phyloP scores from a whole-genome alignment of 2,888 invertebrate genomes.

The Ectemnius cavifrons region DNA sequence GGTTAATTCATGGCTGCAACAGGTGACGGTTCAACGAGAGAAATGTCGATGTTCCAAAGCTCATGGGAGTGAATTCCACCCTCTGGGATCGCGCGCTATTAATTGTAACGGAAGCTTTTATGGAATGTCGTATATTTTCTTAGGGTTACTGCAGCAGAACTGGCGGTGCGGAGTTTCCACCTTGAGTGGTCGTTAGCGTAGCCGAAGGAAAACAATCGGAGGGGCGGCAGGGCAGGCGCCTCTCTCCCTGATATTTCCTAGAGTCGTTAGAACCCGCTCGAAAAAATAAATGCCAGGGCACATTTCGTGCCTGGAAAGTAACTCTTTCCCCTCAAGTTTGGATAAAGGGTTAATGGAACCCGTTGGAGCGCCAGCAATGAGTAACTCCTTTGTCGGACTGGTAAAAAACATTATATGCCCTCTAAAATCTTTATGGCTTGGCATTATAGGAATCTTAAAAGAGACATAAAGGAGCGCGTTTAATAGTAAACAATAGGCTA shows the following conservation, averaged over 20 bases:
- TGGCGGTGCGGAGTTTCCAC: background rate
- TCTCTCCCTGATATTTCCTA: background rate
- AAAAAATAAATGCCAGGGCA: background rate
- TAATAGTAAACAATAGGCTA: too few relatives aligned
- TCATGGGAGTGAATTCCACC: too few relatives aligned
- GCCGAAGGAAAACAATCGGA: slow-evolving; percentile 4
- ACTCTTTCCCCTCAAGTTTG: background rate
- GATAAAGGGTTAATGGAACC: too few relatives aligned
- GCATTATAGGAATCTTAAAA: too few relatives aligned
- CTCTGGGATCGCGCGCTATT: too few relatives aligned
- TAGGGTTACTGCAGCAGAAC: background rate
- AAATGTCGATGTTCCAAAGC: too few relatives aligned
- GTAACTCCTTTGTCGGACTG: too few relatives aligned
- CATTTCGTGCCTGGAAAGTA: slow-evolving; percentile 5
- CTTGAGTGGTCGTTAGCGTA: background rate
- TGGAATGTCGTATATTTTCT: background rate
- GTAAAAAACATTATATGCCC: too few relatives aligned
- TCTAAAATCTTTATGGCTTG: too few relatives aligned
- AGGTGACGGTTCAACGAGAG: background rate
- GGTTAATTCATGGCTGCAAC: background rate
- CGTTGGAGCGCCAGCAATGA: too few relatives aligned
- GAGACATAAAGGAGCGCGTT: too few relatives aligned
- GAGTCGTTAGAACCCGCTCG: background rate
- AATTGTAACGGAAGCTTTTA: too few relatives aligned
- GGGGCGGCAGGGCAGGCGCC: background rate